phyloP scores from a whole-genome alignment of 2,113 vertebrate genomes.

The Lamprotornis superbus region DNA sequence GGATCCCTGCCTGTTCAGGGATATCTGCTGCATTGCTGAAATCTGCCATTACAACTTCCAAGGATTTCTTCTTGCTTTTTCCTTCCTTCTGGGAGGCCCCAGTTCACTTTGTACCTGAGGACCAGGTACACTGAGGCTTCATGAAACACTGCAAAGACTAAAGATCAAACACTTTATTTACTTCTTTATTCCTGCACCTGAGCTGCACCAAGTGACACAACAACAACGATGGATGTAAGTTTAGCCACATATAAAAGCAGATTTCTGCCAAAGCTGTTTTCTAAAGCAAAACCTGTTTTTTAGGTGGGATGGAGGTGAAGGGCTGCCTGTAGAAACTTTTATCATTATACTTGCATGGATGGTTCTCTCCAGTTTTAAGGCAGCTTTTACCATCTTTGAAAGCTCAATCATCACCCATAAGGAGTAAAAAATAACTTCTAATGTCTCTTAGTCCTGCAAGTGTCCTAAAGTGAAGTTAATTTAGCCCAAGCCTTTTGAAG shows the following conservation, averaged over 20 bases:
- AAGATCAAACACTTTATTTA: not conserved
- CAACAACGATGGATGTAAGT: not conserved
- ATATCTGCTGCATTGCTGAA: not conserved
- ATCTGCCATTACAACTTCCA: not conserved
- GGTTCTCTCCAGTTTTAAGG: not conserved
- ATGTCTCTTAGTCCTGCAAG: not conserved
- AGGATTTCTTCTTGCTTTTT: not conserved
- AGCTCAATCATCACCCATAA: not conserved
- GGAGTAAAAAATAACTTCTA: not conserved
- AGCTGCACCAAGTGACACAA: not conserved
- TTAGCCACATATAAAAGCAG: not conserved
- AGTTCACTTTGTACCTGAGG: not conserved
- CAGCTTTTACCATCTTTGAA: not conserved
- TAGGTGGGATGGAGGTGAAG: not conserved
- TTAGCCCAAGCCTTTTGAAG: not conserved
- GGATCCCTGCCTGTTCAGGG: not conserved
- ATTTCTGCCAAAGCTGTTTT: not conserved
- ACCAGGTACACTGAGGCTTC: not conserved
- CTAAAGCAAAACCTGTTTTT: not conserved
- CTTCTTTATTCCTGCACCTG: not conserved
- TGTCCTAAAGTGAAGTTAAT: not conserved
- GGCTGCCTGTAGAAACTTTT: not conserved
- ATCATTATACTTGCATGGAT: not conserved
- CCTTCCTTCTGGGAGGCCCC: not conserved
- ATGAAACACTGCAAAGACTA: not conserved